phyloP scores from a whole-genome alignment of 2,888 invertebrate genomes.

The Drosophila nr. fundita region DNA sequence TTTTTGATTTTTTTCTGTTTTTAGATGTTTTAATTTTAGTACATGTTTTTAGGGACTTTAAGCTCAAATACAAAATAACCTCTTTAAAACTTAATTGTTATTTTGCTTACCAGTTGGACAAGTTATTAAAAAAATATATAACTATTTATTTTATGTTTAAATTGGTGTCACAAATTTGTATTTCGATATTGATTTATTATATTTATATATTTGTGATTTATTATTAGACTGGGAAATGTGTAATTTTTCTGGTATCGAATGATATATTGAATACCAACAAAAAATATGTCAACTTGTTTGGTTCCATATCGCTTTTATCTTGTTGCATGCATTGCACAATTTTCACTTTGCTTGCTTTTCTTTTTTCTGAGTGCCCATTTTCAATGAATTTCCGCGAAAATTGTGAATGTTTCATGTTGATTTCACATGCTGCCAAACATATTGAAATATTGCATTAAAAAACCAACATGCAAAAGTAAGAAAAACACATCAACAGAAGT shows the following conservation, averaged over 20 bases:
- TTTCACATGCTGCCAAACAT: constrained; percentile 40
- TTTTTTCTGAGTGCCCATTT: constrained; percentile 5
- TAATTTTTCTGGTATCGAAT: background rate
- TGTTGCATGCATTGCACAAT: constrained; percentile 24
- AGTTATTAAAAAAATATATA: too few species aligned
- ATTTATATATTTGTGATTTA: background rate
- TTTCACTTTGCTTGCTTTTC: constrained; percentile 6
- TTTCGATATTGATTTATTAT: background rate
- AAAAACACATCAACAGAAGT: background rate
- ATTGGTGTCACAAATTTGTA: background rate
- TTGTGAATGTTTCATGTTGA: constrained; percentile 47
- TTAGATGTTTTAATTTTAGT: too few species aligned
- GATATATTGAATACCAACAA: constrained; percentile 32
- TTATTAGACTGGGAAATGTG: background rate
- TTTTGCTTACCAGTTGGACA: too few species aligned
- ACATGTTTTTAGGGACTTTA: too few species aligned
- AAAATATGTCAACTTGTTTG: constrained; percentile 9
- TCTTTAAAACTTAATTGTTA: too few species aligned
- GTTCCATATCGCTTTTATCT: background rate
- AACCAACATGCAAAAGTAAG: constrained; percentile 11
- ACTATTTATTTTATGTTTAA: too few species aligned
- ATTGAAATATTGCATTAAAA: constrained; percentile 58
- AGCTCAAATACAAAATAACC: too few species aligned
- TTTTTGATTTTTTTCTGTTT: too few species aligned
- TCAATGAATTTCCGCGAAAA: constrained; percentile 36